These are phyloP conservation scores for Reticulitermes speratus DNA, from an alignment of 1,140 invertebrate species.

Conservation along the genomic window DNA sequence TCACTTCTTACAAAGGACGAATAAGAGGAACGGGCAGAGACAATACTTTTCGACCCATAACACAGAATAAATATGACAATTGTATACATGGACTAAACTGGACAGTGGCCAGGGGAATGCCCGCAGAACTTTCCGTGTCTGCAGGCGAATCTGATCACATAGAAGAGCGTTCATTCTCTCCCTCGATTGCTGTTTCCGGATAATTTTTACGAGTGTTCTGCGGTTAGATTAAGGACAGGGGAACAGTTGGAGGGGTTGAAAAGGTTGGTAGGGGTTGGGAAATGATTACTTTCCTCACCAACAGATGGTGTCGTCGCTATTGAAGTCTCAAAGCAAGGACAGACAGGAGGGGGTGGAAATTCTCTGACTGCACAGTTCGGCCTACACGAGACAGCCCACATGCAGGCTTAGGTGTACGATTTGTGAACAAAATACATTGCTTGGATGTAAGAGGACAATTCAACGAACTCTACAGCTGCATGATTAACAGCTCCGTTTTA, in stretches of 20 bases:
- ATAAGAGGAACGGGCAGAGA: too few species aligned
- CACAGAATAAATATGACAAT: neutral
- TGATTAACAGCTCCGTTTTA: too few species aligned
- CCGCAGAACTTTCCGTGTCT: neutral
- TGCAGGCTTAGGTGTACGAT: neutral
- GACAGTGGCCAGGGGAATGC: neutral
- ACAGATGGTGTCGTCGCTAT: slow-evolving; percentile 27
- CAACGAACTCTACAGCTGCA: too few species aligned
- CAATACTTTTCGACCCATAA: too few species aligned
- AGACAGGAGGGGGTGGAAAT: neutral
- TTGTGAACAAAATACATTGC: too few species aligned
- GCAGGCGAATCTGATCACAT: neutral
- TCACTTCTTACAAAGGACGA: too few species aligned
- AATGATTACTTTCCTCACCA: slow-evolving; percentile 27
- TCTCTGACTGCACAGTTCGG: neutral
- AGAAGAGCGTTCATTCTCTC: neutral
- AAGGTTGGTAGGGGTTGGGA: neutral
- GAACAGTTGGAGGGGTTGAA: neutral
- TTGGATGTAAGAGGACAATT: too few species aligned
- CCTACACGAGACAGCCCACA: neutral
- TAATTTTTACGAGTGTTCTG: slow-evolving; percentile 26
- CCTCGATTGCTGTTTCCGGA: slow-evolving; percentile 8
- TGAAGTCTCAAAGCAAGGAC: slow-evolving; percentile 8
- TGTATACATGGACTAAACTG: neutral
- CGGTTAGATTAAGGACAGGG: slow-evolving; percentile 20